A percentile compares a stretch with the other conserved stretches of the same genome.
Evolutionary conservation across 2,797 vertebrate species (phyloP).

Genomic region (Syngnathus rostellatus): DNA sequence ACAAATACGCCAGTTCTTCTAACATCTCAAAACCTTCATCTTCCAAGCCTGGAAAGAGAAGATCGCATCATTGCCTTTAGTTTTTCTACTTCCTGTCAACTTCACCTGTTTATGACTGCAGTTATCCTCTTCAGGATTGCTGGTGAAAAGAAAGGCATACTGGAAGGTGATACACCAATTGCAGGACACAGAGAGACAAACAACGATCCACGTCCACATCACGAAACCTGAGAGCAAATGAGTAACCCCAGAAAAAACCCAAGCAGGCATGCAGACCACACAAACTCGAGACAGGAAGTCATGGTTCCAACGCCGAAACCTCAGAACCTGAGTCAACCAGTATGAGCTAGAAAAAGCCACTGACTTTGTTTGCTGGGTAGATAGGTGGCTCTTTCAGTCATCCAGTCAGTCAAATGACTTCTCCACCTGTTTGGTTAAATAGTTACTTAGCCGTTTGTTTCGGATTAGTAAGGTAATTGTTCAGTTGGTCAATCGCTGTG

Average conservation of each 20-base stretch:
- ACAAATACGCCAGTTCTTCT: constrained; percentile 86
- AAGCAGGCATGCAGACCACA: no score
- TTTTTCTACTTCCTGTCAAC: neutral
- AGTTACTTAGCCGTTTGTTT: neutral
- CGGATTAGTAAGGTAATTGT: neutral
- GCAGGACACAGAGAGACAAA: no score
- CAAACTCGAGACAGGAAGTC: no score
- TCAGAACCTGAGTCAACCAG: no score
- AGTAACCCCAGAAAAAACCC: no score
- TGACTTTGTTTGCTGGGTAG: no score
- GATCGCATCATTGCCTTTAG: neutral
- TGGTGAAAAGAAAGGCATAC: neutral
- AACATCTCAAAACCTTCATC: constrained; percentile 90
- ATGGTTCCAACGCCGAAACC: no score
- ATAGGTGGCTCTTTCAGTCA: neutral
- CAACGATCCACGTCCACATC: no score
- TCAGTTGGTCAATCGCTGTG: no score
- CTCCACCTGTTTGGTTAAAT: neutral
- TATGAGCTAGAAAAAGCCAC: no score
- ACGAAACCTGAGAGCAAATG: neutral
- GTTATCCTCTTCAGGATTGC: neutral
- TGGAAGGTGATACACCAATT: no score
- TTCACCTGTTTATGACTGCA: neutral
- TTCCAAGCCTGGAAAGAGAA: constrained; percentile 74
- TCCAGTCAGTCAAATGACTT: no score